Evolutionary conservation across 1,140 invertebrate genomes (phyloP).

Genomic region (Drosophila rufa): DNA sequence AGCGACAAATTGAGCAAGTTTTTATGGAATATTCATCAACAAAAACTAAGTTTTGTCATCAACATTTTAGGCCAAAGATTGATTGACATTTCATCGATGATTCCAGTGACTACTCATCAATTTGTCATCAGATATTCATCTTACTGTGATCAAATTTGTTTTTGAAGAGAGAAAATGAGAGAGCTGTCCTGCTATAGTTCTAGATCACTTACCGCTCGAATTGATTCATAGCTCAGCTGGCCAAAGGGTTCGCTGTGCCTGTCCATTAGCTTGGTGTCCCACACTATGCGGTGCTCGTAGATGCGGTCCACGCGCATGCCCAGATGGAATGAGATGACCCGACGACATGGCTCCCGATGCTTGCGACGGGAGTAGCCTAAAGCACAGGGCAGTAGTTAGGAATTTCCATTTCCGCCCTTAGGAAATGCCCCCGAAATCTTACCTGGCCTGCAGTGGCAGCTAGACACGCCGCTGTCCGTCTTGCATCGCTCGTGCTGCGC

Average conservation of each 20-base stretch:
- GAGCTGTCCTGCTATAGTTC: no score
- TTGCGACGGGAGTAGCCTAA: constrained; percentile 91
- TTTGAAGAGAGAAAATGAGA: no score
- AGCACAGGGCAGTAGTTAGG: neutral
- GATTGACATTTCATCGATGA: no score
- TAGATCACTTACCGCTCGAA: constrained; percentile 89
- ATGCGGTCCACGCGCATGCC: constrained; percentile 93
- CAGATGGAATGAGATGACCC: constrained; percentile 92
- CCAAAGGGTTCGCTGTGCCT: constrained; percentile 92
- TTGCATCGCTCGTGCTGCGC: constrained; percentile 94
- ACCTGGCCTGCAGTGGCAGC: constrained; percentile 94
- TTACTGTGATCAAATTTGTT: no score
- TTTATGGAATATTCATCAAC: no score
- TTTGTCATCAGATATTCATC: no score
- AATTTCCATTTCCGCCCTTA: no score
- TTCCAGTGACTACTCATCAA: no score
- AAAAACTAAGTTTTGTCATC: no score
- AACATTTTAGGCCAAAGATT: no score
- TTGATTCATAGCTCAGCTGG: constrained; percentile 92
- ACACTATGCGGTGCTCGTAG: constrained; percentile 91
- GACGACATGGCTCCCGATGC: constrained; percentile 92
- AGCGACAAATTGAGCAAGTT: no score
- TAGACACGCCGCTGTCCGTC: constrained; percentile 95
- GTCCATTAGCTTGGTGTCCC: constrained; percentile 91
- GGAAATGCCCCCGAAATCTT: constrained; percentile 4